Percentiles rank a stretch among this genome's conserved stretches.
These are phyloP conservation scores for Teleogryllus occipitalis DNA, from an alignment of 1,140 invertebrate genomes.

Conservation along the genomic window DNA sequence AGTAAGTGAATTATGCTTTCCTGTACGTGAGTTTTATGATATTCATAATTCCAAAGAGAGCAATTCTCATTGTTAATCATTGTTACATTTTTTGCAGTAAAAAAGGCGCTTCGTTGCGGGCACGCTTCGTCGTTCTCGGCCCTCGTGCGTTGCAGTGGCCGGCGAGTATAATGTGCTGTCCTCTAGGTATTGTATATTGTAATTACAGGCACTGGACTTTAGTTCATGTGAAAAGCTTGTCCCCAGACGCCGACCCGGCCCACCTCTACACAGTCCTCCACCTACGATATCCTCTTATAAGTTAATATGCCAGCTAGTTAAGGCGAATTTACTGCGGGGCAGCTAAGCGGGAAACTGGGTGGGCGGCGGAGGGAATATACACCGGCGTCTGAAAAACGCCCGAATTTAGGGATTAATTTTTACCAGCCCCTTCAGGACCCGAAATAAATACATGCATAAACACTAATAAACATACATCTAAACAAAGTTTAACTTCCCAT, in stretches of 20 bases:
- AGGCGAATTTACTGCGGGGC: neutral
- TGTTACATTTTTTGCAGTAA: neutral
- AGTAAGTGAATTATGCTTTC: neutral
- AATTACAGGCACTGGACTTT: slow-evolving; percentile 1
- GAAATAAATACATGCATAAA: slow-evolving; percentile 6
- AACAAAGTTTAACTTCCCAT: slow-evolving; percentile 1
- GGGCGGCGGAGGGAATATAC: neutral
- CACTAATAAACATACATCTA: neutral
- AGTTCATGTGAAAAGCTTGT: neutral
- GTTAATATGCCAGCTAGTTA: neutral
- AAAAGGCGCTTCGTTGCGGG: neutral
- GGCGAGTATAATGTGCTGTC: neutral
- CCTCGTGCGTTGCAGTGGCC: neutral
- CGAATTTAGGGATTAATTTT: slow-evolving; percentile 5
- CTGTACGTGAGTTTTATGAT: neutral
- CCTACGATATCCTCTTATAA: slow-evolving; percentile 1
- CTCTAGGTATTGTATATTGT: slow-evolving; percentile 5
- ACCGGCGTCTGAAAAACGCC: neutral
- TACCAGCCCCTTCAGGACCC: neutral
- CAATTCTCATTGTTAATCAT: slow-evolving; percentile 5
- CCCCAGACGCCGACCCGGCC: neutral
- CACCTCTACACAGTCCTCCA: neutral
- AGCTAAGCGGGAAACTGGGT: neutral
- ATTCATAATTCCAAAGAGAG: slow-evolving; percentile 5
- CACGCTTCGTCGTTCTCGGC: neutral